Evolutionary conservation across 2,797 vertebrate genomes (phyloP), one percentile per base, ranked within the genome.

Genomic region (Pyrocephalus nanus): DNA sequence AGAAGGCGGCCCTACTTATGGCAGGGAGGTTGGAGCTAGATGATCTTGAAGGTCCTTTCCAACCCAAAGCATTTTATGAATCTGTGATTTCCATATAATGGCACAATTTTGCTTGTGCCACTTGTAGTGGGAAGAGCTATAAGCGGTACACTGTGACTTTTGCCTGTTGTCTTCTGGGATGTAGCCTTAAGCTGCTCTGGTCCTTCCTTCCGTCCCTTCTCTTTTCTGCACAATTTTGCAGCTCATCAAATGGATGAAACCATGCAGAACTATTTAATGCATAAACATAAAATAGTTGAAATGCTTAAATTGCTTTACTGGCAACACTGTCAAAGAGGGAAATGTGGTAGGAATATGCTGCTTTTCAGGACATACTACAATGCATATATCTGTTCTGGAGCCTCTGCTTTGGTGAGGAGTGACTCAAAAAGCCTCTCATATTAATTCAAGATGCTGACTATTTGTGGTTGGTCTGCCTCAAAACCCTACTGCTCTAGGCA

Each of bases 391-490:
- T 91, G 61, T 92, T 81, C 40, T 54, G 47, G n/a, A 43, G 66
- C 86, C 38, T 92, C 76, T 90, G n/a, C 73, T 93, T 81, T 92
- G 71, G 36, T 71, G 53, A 94, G 77, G 78, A 92, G 30, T 65
- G n/a, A 74, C 67, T 95, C 47, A 81, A 58, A 95, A 78, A 32
- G 2, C 0, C 15, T 32, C 54, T 69, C 22, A 15, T 47, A 81
- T 91, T 90, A 84, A 67, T 88, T 92, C 77, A 88, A 84, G 82
- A 74, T 91, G 83, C 70, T 88, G 82, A 27, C 58, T 94, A 0
- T 80, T 92, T 83, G 85, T 88, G 91, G 55, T 38, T 86, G 48
- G 45, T 86, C 66, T 92, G 51, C 90, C 91, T 95, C 73, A 88
- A 79, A 95, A 55, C 83, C 60, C 74, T 78, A 30, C 64, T 93